Conservation (phyloP, 2,113 vertebrate genomes). For the Bos indicus region DNA sequence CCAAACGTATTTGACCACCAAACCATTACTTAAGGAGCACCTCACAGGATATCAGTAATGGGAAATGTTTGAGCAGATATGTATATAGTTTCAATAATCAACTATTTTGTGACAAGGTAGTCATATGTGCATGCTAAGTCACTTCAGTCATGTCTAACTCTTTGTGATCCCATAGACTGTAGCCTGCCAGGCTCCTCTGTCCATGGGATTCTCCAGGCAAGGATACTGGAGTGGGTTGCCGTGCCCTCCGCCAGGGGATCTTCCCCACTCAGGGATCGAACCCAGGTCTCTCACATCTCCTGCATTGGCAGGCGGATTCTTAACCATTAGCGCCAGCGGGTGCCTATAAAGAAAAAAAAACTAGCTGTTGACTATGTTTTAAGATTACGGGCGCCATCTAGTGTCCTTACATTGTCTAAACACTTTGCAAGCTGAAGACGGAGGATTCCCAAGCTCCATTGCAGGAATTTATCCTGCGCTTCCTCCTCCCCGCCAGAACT, state of each 20-base stretch:
- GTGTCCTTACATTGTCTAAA: slow-evolving; percentile 13
- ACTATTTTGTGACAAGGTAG: not conserved
- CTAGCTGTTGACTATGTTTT: not conserved
- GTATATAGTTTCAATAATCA: not conserved
- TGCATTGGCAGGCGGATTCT: not conserved
- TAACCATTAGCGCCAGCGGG: not conserved
- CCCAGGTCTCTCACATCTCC: not conserved
- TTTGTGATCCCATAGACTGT: not conserved
- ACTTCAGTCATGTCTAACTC: not conserved
- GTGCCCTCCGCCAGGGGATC: not conserved
- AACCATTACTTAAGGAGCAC: not conserved
- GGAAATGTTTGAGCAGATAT: not conserved
- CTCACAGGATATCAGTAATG: not conserved
- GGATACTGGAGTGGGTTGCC: not conserved
- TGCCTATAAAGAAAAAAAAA: not conserved
- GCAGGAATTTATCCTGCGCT: not conserved
- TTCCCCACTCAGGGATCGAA: not conserved
- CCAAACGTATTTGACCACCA: not conserved
- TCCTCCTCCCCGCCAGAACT: not conserved
- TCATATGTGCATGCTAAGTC: not conserved
- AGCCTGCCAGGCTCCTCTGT: not conserved
- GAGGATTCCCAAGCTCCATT: not conserved
- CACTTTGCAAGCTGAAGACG: not conserved
- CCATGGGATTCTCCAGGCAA: not conserved
- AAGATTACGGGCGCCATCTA: slow-evolving; percentile 70